Conservation (phyloP, 2,888 invertebrate species). For the Cylloceria caligata region DNA sequence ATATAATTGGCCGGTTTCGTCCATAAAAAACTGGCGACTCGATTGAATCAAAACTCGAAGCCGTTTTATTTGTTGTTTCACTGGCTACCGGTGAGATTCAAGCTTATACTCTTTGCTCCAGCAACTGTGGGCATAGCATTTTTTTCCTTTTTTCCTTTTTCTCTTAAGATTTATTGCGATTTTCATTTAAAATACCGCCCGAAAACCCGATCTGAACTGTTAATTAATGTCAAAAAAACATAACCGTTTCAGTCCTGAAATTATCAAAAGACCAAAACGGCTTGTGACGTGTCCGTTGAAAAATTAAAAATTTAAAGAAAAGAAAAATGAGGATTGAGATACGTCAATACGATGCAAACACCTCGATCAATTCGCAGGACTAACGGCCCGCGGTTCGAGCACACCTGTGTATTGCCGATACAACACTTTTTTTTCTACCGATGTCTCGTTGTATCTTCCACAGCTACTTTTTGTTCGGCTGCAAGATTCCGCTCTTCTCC, state of each 20-base stretch:
- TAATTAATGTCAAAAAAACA: too few species aligned
- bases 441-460: constrained; percentile 28
- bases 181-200: neutral
- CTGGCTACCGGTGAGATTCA: neutral
- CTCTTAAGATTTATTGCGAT: neutral
- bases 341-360: constrained; percentile 19
- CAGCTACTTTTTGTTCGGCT: constrained; percentile 48
- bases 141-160: too few species aligned
- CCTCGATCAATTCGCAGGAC: constrained; percentile 25
- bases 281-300: too few species aligned
- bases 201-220: too few species aligned
- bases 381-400: constrained; percentile 28
- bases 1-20: neutral
- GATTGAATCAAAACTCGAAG: neutral
- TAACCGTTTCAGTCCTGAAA: too few species aligned
- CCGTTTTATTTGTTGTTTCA: too few species aligned
- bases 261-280: too few species aligned
- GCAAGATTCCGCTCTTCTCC: constrained; percentile 70
- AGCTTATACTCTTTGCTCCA: too few species aligned
- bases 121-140: too few species aligned
- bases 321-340: neutral
- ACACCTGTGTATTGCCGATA: constrained; percentile 36
- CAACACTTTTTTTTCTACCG: constrained; percentile 14
- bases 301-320: neutral
- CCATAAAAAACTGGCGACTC: neutral